These are phyloP conservation scores for Mus minutoides DNA, from an alignment of 2,797 vertebrate species.

Conservation along the genomic window DNA sequence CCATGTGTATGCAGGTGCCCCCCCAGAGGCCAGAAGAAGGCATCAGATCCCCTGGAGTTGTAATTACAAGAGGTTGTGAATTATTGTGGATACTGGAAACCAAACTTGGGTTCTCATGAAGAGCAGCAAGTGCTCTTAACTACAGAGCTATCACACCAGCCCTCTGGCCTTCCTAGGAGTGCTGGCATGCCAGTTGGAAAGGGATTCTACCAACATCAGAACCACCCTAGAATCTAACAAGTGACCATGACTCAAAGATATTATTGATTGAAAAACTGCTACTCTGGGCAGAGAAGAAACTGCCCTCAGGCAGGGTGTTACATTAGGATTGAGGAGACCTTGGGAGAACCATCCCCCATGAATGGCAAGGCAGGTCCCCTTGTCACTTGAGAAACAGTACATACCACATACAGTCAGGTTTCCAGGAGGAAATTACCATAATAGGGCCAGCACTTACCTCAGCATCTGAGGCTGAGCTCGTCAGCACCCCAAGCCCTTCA, in stretches of 20 bases:
- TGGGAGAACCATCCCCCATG: not conserved
- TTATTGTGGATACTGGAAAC: not conserved
- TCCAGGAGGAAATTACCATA: not conserved
- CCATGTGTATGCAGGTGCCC: not conserved
- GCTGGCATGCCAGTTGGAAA: accelerated
- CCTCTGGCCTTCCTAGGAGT: not conserved
- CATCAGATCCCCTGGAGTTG: not conserved
- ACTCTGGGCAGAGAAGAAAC: not conserved
- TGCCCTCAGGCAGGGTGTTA: not conserved
- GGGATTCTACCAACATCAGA: accelerated
- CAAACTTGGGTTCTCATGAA: not conserved
- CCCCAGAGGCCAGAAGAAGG: not conserved
- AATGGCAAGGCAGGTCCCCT: accelerated
- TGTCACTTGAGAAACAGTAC: not conserved
- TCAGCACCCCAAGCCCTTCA: not conserved
- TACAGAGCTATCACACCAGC: not conserved
- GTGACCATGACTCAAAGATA: accelerated
- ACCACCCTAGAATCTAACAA: accelerated
- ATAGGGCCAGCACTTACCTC: not conserved
- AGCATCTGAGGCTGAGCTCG: not conserved
- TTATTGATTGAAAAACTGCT: too few species aligned
- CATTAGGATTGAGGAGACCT: not conserved
- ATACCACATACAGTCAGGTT: accelerated
- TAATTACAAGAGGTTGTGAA: not conserved
- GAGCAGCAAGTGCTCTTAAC: not conserved